Evolutionary conservation across 2,888 invertebrate species (phyloP), one percentile per base, ranked within the genome.

Genomic region (Marasmarcha lunaedactyla): DNA sequence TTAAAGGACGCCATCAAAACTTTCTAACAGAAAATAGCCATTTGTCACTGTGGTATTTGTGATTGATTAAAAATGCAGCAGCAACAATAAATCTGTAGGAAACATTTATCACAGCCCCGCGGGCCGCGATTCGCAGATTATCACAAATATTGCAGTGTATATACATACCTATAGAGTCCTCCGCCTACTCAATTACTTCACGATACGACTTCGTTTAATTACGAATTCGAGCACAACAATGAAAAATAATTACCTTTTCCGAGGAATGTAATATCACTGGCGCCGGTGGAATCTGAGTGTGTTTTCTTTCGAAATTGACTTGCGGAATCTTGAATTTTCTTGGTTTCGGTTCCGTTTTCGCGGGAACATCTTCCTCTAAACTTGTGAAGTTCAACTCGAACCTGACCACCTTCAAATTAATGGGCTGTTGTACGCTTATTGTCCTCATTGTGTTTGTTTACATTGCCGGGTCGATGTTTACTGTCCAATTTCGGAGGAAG

Each of bases 351-450:
- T 50, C 49, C 15, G 46, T 42, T 34, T 46, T 54, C 13, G 60
- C 53, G 10, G 56, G 14, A 15, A 42, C 59, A 43, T 62, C 57
- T 15, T 51, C 40, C 40, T 51, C 48, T 1, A 74, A 51, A 1
- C 59, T 50, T 15, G 68, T 59, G 38, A 81, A 78, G 47, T 83
- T 74, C 38, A 83, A 47, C 52, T 81, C 78, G 42, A 71, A 77
- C 42, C 63, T 65, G 33, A 83, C 71, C 2, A 83, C 77, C 63
- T 68, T 79, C 38, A 83, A 62, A 58, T 83, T 83, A 44, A 81
- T 74, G 1, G 77, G 70, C 46, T 72, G 63, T 15, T 64, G 57
- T 35, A 66, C 61, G 51, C 60, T 65, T 46, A 78, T 71, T 27
- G 79, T 78, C 59, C 76, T 64, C 79, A 81, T 79, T 49, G 10